Percentiles rank a stretch among this genome's conserved stretches.
Evolutionary conservation across 1,140 invertebrate genomes (phyloP).

Genomic region (Solen grandis): DNA sequence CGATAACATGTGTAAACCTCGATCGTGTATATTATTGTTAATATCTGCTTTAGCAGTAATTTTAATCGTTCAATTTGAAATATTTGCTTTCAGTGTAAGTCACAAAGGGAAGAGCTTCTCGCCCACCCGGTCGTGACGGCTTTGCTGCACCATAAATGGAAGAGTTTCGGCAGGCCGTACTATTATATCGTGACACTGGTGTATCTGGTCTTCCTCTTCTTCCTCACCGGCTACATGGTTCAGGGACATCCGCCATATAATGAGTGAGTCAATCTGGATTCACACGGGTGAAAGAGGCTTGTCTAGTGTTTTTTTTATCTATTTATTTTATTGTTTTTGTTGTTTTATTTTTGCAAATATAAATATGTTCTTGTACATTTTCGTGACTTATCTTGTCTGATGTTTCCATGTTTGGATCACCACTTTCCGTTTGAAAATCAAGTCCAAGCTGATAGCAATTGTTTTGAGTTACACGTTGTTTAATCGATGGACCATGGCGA

Average conservation of each 20-base stretch:
- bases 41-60: neutral
- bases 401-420: too few relatives aligned
- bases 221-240: conserved; percentile 80
- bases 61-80: too few relatives aligned
- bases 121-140: conserved; percentile 80
- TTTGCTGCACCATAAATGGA: conserved; percentile 81
- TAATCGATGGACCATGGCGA: too few relatives aligned
- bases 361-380: too few relatives aligned
- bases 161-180: conserved; percentile 75
- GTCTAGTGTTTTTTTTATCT: too few relatives aligned
- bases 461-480: too few relatives aligned
- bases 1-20: neutral
- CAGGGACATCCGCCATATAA: conserved; percentile 72
- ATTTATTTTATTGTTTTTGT: conserved; percentile 19
- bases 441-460: too few relatives aligned
- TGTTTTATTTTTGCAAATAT: neutral
- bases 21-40: neutral
- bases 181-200: conserved; percentile 81
- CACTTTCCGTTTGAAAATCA: too few relatives aligned
- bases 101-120: conserved; percentile 75
- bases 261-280: too few relatives aligned
- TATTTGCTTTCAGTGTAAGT: conserved; percentile 54
- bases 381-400: too few relatives aligned
- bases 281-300: too few relatives aligned
- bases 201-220: conserved; percentile 79